phyloP scores from a whole-genome alignment of 2,113 vertebrate species.

The Scomber japonicus region DNA sequence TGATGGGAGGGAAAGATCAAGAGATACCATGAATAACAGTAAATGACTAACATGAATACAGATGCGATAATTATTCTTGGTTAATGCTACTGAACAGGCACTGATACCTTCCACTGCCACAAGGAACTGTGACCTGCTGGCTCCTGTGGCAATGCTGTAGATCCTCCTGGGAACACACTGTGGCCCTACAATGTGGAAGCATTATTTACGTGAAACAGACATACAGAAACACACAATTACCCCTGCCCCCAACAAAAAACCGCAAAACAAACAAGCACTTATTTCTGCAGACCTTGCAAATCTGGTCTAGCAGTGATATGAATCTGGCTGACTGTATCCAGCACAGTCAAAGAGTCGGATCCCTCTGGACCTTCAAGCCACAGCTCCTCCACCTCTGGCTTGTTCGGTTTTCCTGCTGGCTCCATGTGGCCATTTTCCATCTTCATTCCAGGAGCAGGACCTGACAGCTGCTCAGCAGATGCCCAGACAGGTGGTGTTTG shows the following conservation, averaged over 20 bases:
- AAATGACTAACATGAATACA: neutral
- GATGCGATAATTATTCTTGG: neutral
- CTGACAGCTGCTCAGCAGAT: conserved; percentile 13
- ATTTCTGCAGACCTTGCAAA: conserved; percentile 75
- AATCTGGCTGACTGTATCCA: conserved; percentile 79
- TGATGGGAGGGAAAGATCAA: conserved; percentile 42
- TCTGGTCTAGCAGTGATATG: conserved; percentile 82
- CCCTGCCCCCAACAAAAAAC: no score
- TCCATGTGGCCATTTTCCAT: neutral
- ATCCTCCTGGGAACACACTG: conserved; percentile 83
- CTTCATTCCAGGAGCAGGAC: neutral
- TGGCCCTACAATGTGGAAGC: conserved; percentile 71
- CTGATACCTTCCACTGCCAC: conserved; percentile 85
- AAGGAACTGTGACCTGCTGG: conserved; percentile 75
- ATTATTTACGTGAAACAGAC: neutral
- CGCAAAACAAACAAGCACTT: neutral
- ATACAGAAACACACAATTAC: neutral
- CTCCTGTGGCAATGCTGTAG: conserved; percentile 80
- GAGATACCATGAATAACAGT: neutral
- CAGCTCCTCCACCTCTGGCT: conserved; percentile 20
- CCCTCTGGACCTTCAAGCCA: neutral
- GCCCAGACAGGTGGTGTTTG: conserved; percentile 4
- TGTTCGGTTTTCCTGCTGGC: neutral
- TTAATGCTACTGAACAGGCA: neutral
- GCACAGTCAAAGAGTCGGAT: conserved; percentile 61